Evolutionary conservation across 2,888 invertebrate species (phyloP), one percentile per base, ranked within the genome.

Genomic region (Drosophila paranaensis): DNA sequence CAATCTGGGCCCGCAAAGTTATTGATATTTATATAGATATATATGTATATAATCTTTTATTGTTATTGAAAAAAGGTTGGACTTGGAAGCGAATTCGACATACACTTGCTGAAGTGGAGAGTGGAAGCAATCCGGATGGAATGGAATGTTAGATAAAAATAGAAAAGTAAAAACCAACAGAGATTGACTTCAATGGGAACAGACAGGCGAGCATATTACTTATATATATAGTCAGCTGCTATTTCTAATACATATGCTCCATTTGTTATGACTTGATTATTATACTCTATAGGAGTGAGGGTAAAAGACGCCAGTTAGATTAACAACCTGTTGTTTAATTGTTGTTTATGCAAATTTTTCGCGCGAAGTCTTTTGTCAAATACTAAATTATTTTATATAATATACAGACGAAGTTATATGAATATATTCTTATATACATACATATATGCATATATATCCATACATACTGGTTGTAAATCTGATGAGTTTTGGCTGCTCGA

Each of bases 261-360:
- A 37, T 40, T 27, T 40, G 3, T 11, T n/a, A n/a, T 30, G 11
- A 40, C 11, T 16, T 39, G 10, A 9, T 27, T 30, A n/a, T 40
- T 11, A 2, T n/a, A 16, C 16, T 39, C 25, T 1, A 40, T 14
- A n/a, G 6, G n/a, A 27, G 53, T 25, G 25, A 53, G 53, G 5
- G 37, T 4, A 48, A 48, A 16, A 53, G n/a, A 50, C 40, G 48
- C n/a, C 25, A 63, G 58, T 60, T 68, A 13, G 33, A 35, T 25
- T 39, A 62, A 20, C 45, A 68, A 68, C 57, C 57, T 37, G 20
- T 60, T 48, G 27, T 37, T 54, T 60, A 46, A 20, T 61, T 69
- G 64, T 56, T 64, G 54, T 16, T 69, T 74, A 78, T 69, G 69
- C 45, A 56, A 74, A 77, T 77, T 60, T 33, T 33, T 35, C 25